Conservation (phyloP, 2,888 invertebrate species). For the Alentia gelatinosa region DNA sequence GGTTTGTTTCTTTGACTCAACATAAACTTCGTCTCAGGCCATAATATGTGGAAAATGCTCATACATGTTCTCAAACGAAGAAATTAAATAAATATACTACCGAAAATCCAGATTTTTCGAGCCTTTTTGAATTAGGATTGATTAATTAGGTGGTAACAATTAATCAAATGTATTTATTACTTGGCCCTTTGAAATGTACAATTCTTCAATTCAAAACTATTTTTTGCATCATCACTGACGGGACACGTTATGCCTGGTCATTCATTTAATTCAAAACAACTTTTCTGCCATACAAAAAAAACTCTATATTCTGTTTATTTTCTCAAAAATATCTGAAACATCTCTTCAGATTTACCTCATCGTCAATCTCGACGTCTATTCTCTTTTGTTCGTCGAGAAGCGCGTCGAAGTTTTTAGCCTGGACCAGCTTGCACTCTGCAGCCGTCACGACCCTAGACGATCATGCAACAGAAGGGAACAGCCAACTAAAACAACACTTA, state of each 20-base stretch:
- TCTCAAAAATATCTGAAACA: not conserved
- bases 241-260: too few species aligned
- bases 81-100: not conserved
- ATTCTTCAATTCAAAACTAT: too few species aligned
- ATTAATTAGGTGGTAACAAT: too few species aligned
- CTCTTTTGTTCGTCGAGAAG: slow-evolving; percentile 73
- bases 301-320: too few species aligned
- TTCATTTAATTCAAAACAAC: too few species aligned
- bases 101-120: not conserved
- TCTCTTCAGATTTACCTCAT: slow-evolving; percentile 69
- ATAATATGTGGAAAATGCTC: not conserved
- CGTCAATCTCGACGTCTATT: slow-evolving; percentile 72
- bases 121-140: not conserved
- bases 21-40: too few species aligned
- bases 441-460: slow-evolving; percentile 52
- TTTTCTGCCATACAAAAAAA: too few species aligned
- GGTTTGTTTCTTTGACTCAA: too few species aligned
- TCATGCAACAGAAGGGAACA: not conserved
- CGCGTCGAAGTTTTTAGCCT: slow-evolving; percentile 68
- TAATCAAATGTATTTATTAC: not conserved
- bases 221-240: too few species aligned
- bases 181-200: not conserved
- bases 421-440: slow-evolving; percentile 61
- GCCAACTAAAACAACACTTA: slow-evolving; percentile 16
- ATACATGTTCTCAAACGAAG: not conserved